Evolutionary conservation across 2,888 invertebrate genomes (phyloP), one percentile per base, ranked within the genome.

Genomic region (Athalia circularis): DNA sequence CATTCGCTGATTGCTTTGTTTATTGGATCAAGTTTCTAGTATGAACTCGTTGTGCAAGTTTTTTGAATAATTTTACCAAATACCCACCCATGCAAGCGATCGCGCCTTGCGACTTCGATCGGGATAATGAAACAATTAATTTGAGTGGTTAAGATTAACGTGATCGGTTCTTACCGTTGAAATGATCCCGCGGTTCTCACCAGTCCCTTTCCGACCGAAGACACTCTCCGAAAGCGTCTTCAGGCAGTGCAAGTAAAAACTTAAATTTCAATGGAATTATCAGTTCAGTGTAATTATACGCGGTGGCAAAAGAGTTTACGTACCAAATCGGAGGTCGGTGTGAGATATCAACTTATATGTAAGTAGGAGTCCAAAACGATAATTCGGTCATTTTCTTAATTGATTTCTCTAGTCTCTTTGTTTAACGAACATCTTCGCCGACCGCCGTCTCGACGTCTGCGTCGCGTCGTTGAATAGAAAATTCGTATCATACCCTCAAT

Each of bases 371-470:
- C 47, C 47, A 29, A 64, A 50, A 52, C 29, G 64, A 57, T 75
- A 75, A 29, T 13, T 13, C 47, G 59, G 62, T 75, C 48, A 75
- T 48, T 62, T 29, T 11, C 62, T 50, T 75, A 75, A 64, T 75
- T 75, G 75, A 75, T 64, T 62, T 65, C 45, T 7, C 59, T 45
- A 59, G 47, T 72, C 59, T 57, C 72, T 72, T 72, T 72, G 57
- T 72, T 50, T 45, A 45, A 57, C 15, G 72, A 59, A 29, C 29
- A 29, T 29, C 29, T 59, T 8, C 57, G 57, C 59, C 59, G 59
- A 72, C 57, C 59, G 2, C 29, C 29, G 29, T 2, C 29, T 45
- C 59, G 8, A 43, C 59, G 57, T 59, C 72, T 57, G 57, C 72
- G 8, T 72, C 57, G 72, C 57, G 72, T 47, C 72, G 72, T 45